Base-by-base conservation (phyloP, 2,888 invertebrate species). In the Diadegma fenestrale region DNA sequence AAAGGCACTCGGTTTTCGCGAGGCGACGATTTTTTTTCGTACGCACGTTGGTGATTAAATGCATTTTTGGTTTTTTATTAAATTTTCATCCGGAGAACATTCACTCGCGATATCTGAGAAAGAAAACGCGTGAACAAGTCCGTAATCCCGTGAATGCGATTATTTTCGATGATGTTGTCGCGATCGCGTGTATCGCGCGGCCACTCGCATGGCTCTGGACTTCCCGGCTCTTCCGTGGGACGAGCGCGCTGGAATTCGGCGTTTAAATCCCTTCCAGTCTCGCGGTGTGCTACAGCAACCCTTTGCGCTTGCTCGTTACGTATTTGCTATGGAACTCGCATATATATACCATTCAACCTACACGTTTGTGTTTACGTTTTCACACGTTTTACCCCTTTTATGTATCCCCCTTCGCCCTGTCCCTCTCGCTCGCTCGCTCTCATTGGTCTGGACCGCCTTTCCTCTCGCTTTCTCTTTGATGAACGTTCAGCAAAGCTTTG, bases 191-290 rank as follows among this genome's bases (percentile, higher is more conserved):
- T 87, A 87, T 89, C 90, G 91, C 90, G 88, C 92, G 92, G 90
- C 91, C 90, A 91, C 92, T 92, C 91, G 92, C 91, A 91, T 91
- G 92, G 90, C 90, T 92, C 92, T 92, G 92, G 90, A 86, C 87
- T 86, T 72, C 86, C 84, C 88, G 87, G 87, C 89, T 83, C 61
- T 78, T 41, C n/a, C 72, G 77, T 63, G 33, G 51, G 72, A 81
- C 77, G 54, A 80, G 73, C 82, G 77, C 79, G 86, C 81, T 86
- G 87, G 87, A 90, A 88, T 89, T 89, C 86, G 89, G 84, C 88
- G 90, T 89, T 90, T 89, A 89, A 90, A 90, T 86, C 85, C 85
- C 85, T 82, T 80, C 88, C 88, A 84, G 68, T 85, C 80, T 77
- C 78, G 80, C 83, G 80, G 84, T 77, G 78, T 45, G 80, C 78